These are phyloP conservation scores for Bathynomus jamesi DNA, from an alignment of 1,140 invertebrate species.

Conservation along the genomic window DNA sequence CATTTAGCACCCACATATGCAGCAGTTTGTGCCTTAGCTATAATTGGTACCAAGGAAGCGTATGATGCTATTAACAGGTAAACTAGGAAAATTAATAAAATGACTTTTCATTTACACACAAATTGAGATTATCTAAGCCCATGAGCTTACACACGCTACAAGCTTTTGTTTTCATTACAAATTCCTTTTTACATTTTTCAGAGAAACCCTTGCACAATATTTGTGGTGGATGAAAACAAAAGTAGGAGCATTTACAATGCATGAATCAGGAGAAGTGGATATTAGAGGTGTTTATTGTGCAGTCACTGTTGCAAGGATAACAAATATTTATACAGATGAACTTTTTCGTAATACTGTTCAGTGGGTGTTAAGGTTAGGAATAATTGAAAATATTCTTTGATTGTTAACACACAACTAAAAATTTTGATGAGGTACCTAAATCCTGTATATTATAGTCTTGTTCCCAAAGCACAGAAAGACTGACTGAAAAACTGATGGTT, in stretches of 20 bases:
- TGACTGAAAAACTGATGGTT: too few relatives aligned
- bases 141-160: too few relatives aligned
- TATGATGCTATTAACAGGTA: constrained; percentile 78
- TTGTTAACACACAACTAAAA: too few relatives aligned
- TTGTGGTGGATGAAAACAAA: constrained; percentile 62
- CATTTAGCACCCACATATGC: constrained; percentile 97
- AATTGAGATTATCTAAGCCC: too few relatives aligned
- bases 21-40: constrained; percentile 83
- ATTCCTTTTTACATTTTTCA: too few relatives aligned
- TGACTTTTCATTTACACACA: too few relatives aligned
- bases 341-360: constrained; percentile 78
- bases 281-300: constrained; percentile 94
- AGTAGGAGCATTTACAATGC: constrained; percentile 88
- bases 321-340: constrained; percentile 67
- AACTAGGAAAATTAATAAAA: too few relatives aligned
- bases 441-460: too few relatives aligned
- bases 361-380: constrained; percentile 66
- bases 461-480: too few relatives aligned
- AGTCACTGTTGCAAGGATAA: constrained; percentile 73
- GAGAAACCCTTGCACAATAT: constrained; percentile 63
- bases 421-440: too few relatives aligned
- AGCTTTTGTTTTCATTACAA: too few relatives aligned
- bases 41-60: constrained; percentile 77
- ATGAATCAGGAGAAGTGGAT: constrained; percentile 89
- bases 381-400: constrained; percentile 20